phyloP scores from a whole-genome alignment of 2,888 invertebrate species.

The Polydrusus cervinus region DNA sequence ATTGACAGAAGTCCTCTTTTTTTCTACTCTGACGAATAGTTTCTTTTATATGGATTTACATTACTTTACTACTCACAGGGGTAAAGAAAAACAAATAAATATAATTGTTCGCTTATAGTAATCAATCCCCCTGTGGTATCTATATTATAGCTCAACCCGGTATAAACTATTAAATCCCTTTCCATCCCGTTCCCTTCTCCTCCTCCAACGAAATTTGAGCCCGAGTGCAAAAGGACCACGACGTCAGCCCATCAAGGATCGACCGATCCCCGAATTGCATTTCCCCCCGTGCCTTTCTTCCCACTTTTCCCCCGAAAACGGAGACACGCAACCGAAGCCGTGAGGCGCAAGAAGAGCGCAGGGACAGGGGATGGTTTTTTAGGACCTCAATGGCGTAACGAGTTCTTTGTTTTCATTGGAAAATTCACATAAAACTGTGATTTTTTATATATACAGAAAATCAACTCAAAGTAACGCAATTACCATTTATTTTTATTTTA shows the following conservation, averaged over 20 bases:
- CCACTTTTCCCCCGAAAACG: constrained; percentile 46
- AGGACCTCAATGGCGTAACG: constrained; percentile 39
- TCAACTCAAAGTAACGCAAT: too few relatives aligned
- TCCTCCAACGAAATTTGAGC: constrained; percentile 51
- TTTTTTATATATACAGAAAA: too few relatives aligned
- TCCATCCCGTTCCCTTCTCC: constrained; percentile 19
- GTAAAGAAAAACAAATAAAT: too few relatives aligned
- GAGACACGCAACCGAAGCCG: constrained; percentile 50
- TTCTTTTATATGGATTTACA: too few relatives aligned
- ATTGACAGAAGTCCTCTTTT: too few relatives aligned
- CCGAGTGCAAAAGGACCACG: constrained; percentile 55
- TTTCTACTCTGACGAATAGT: too few relatives aligned
- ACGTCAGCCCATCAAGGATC: constrained; percentile 55
- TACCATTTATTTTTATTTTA: too few relatives aligned
- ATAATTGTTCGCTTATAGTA: too few relatives aligned
- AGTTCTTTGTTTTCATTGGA: neutral
- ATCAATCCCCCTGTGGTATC: too few relatives aligned
- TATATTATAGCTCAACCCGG: constrained; percentile 11
- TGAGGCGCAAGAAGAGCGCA: constrained; percentile 32
- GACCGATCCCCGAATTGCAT: constrained; percentile 54
- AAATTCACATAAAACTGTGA: neutral
- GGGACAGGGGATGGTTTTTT: constrained; percentile 53
- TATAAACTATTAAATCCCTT: constrained; percentile 35
- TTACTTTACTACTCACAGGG: too few relatives aligned
- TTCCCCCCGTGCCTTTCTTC: constrained; percentile 50